Evolutionary conservation across 2,113 vertebrate genomes (phyloP), one percentile per base, ranked within the genome.

Genomic region (Xiphias gladius): DNA sequence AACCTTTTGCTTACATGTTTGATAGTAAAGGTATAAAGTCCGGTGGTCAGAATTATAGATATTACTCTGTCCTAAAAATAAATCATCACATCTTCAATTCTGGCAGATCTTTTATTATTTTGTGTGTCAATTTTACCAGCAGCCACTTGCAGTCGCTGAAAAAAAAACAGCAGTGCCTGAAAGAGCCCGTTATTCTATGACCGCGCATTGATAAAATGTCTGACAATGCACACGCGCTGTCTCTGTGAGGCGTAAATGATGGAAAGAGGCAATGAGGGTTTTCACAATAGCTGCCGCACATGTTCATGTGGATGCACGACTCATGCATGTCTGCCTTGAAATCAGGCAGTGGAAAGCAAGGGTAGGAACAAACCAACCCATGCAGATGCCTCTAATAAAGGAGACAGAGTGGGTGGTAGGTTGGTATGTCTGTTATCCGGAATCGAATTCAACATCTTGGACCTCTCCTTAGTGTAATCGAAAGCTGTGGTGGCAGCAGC

Each of bases 371-470:
- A 66, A 73, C 13, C 37, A 73, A 54, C 46, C 16, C 19, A 71
- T 59, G 16, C 35, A 58, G 20, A 65, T 14, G n/a, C 39, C 26
- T 78, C 30, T 79, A 80, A 85, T 88, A 58, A 24, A 80, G 28
- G 64, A 72, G 26, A 82, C 28, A 71, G 70, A 81, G 88, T 93
- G 76, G 86, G 92, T 26, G 69, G 50, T 46, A 41, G 13, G 26
- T 70, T 24, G 37, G 1, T 72, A 12, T 57, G 26, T 68, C 52
- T 69, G 67, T 32, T 80, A n/a, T 81, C 71, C 69, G 52, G 22
- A 58, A 74, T 57, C 55, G 8, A 55, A 61, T 75, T 50, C 30
- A 37, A 17, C 71, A 37, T 63, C 46, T 83, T 77, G 76, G 82
- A 86, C 61, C 20, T 74, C 19, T 30, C 22, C 67, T 52, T 0